Percentiles rank a stretch among this genome's conserved stretches.
Evolutionary conservation across 2,888 invertebrate genomes (phyloP).

Genomic region (Tetragonisca angustula): DNA sequence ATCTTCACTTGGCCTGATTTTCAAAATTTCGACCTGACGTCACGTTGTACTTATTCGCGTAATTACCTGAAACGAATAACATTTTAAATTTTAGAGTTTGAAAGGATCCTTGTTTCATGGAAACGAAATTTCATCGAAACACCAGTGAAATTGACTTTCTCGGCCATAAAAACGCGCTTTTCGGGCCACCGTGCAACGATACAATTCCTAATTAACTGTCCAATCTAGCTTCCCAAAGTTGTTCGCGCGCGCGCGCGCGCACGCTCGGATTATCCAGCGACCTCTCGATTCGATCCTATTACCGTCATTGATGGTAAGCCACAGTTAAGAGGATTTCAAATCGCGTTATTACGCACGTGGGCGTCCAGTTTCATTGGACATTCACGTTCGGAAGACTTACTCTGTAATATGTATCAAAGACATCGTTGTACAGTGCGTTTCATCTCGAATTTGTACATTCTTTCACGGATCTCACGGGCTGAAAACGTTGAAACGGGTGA

Average conservation of each 20-base stretch:
- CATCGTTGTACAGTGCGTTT: background rate
- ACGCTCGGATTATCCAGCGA: conserved; percentile 19
- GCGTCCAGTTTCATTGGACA: conserved; percentile 50
- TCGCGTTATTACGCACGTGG: conserved; percentile 54
- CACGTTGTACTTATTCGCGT: too few relatives aligned
- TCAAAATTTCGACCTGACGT: too few relatives aligned
- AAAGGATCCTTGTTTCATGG: too few relatives aligned
- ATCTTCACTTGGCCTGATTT: too few relatives aligned
- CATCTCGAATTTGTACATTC: background rate
- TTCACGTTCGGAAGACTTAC: conserved; percentile 35
- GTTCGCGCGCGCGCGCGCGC: background rate
- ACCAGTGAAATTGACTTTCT: too few relatives aligned
- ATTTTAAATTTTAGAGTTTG: too few relatives aligned
- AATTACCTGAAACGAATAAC: too few relatives aligned
- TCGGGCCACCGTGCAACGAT: background rate
- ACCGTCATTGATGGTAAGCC: conserved; percentile 48
- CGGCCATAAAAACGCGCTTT: too few relatives aligned
- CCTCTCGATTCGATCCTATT: conserved; percentile 47
- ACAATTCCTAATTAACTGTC: conserved; percentile 18
- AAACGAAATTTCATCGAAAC: too few relatives aligned
- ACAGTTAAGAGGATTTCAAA: conserved; percentile 54
- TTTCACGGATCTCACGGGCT: background rate
- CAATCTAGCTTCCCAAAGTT: conserved; percentile 21
- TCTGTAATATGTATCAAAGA: conserved; percentile 6
- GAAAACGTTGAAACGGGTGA: background rate